Evolutionary conservation across 2,797 vertebrate species (phyloP).

Genomic region (Gambelia wislizenii): DNA sequence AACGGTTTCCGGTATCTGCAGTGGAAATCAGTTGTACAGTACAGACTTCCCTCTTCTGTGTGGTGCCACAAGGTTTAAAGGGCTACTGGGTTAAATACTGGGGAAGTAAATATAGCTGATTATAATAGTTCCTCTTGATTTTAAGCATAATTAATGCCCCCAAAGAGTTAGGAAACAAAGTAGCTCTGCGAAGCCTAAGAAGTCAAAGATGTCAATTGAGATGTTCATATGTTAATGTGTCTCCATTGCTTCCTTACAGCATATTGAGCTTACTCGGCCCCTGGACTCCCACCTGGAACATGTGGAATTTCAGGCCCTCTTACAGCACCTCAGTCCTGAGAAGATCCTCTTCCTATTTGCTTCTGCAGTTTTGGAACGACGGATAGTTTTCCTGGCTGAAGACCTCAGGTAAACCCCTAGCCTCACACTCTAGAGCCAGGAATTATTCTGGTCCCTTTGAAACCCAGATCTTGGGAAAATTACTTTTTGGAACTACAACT

Average conservation of each 20-base stretch:
- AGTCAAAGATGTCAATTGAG: not conserved
- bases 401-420: conserved; percentile 87
- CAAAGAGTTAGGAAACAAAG: not conserved
- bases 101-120: not conserved
- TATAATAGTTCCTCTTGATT: not conserved
- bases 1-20: not conserved
- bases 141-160: not conserved
- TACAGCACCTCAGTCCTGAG: conserved; percentile 82
- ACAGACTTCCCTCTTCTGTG: not conserved
- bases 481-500: no score
- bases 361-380: conserved; percentile 86
- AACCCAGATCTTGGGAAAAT: not conserved
- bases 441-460: not conserved
- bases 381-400: conserved; percentile 91
- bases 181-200: not conserved
- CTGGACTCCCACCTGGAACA: conserved; percentile 94
- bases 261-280: conserved; percentile 90
- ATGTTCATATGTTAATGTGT: not conserved
- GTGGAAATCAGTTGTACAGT: not conserved
- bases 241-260: conserved; percentile 75
- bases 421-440: not conserved
- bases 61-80: not conserved
- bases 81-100: not conserved
- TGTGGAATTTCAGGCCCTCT: conserved; percentile 88
- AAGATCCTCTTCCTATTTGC: conserved; percentile 91